Percentiles rank a stretch among this genome's conserved stretches.
These are phyloP conservation scores for Acleris laterana DNA, from an alignment of 2,888 invertebrate genomes.

Conservation along the genomic window DNA sequence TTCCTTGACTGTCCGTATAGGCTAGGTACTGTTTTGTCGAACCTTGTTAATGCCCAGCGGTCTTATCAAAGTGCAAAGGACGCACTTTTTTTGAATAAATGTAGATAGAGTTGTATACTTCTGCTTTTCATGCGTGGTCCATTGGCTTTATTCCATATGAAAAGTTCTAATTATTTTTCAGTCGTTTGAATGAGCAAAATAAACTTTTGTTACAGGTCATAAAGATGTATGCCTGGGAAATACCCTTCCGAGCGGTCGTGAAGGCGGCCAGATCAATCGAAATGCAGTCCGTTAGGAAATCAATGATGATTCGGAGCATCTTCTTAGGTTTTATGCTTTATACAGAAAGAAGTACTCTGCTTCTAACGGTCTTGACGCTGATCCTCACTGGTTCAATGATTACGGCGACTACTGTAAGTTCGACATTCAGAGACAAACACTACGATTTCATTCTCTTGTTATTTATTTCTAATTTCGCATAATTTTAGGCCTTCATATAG, in stretches of 20 bases:
- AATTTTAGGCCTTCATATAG: neutral
- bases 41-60: too few species aligned
- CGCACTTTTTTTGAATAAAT: too few species aligned
- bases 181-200: too few species aligned
- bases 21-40: too few species aligned
- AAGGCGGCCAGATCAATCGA: conserved; percentile 83
- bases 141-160: neutral
- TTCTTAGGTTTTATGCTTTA: conserved; percentile 89
- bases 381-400: conserved; percentile 64
- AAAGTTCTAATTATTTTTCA: neutral
- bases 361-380: conserved; percentile 82
- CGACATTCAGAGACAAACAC: neutral
- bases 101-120: too few species aligned
- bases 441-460: too few species aligned
- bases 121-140: too few species aligned
- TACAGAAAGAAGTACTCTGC: conserved; percentile 88
- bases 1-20: too few species aligned
- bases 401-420: conserved; percentile 66
- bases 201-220: conserved; percentile 85
- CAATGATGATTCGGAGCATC: conserved; percentile 86
- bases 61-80: too few species aligned
- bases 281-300: conserved; percentile 82
- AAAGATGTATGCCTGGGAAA: conserved; percentile 98
- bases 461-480: neutral
- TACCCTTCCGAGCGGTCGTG: conserved; percentile 90